Base-by-base conservation (phyloP, 2,888 invertebrate species). In the Tanytarsus gracilentus region DNA sequence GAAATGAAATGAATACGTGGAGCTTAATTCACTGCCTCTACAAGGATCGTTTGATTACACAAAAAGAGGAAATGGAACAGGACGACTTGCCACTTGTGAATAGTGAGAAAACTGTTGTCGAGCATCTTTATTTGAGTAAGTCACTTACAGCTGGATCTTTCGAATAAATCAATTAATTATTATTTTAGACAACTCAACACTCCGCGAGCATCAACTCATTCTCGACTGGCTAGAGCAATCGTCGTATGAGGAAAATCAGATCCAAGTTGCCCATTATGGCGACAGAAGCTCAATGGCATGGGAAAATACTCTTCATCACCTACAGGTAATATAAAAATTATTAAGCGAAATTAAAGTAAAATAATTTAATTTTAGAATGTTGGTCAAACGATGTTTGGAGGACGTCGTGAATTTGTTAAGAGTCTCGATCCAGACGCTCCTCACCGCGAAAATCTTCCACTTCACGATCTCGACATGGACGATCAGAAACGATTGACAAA, bases 191-290 rank as follows among this genome's bases (percentile, higher is more conserved):
- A 79, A 81, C 66, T 72, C 79, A 0, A 80, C 79, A 62, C 66
- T 82, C 27, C 73, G 88, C 29, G 81, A 88, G 68, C 81, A 85
- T 67, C 90, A 96, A 71, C 71, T 94, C 51, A 83, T 96, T 39
- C 85, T 95, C 23, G 95, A 95, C 72, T 96, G 96, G 96, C 71
- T 96, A 58, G 96, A 96, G 72, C 81, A 83, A 36, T 88, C 86
- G 70, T 86, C 90, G 16, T 72, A 78, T 6, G 83, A 84, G 64
- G 74, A 77, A 36, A 72, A 74, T 4, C 67, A 70, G 25, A 73
- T 65, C 64, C 72, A 80, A 62, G 76, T 83, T 9, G 79, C 85
- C 61, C 84, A 88, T 68, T 91, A 87, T 69, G 85, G 88, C 27
- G 93, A 93, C 71, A 79, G 79, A 66, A 58, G 48, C 25, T 85